Percentiles rank a stretch among this genome's conserved stretches.
phyloP scores from a whole-genome alignment of 1,140 invertebrate genomes.

The Cryptotermes secundus region DNA sequence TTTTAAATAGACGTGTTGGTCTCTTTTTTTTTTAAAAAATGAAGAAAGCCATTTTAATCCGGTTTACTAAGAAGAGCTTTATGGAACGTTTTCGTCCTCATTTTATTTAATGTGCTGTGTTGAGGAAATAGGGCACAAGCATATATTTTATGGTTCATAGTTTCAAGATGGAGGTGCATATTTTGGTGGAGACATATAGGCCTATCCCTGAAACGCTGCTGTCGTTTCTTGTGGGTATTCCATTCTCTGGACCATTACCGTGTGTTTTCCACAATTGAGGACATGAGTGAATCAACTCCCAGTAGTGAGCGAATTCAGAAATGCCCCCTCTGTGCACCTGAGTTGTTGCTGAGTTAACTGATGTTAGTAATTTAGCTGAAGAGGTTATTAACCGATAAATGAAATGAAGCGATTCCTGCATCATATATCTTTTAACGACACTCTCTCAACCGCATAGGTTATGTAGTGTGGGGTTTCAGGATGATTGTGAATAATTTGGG shows the following conservation, averaged over 20 bases:
- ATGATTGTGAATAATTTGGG: too few relatives aligned
- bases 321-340: neutral
- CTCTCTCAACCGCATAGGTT: too few relatives aligned
- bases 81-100: neutral
- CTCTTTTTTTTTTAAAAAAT: too few relatives aligned
- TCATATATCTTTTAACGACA: too few relatives aligned
- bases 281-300: neutral
- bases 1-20: too few relatives aligned
- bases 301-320: neutral
- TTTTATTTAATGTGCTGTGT: neutral
- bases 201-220: neutral
- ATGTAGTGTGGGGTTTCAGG: too few relatives aligned
- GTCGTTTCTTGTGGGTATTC: neutral
- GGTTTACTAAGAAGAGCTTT: neutral
- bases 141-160: too few relatives aligned
- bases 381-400: too few relatives aligned
- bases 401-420: too few relatives aligned
- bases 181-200: neutral
- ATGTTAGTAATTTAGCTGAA: too few relatives aligned
- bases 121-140: neutral
- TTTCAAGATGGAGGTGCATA: neutral
- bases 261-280: neutral
- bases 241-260: neutral
- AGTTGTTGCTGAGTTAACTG: too few relatives aligned
- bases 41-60: neutral